Evolutionary conservation across 1,140 invertebrate genomes (phyloP).

Genomic region (Pissodes strobi): DNA sequence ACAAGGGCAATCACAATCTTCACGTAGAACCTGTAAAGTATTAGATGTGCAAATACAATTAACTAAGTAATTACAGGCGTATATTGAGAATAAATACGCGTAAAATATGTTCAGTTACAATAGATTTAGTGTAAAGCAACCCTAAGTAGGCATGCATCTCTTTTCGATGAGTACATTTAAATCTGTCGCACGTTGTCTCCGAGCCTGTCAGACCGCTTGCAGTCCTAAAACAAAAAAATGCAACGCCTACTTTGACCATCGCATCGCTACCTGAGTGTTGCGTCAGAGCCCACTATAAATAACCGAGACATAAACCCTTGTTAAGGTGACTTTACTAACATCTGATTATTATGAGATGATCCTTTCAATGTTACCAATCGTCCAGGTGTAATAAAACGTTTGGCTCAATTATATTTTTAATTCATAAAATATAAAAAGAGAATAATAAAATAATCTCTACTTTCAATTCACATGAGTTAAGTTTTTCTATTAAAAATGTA

Average conservation of each 20-base stretch:
- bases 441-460: no score
- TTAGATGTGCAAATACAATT: no score
- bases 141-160: neutral
- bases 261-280: slow-evolving; percentile 54
- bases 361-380: neutral
- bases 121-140: slow-evolving; percentile 18
- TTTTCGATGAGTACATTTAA: slow-evolving; percentile 29
- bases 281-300: slow-evolving; percentile 51
- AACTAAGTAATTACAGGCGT: no score
- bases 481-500: no score
- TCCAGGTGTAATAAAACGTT: neutral
- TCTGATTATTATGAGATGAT: slow-evolving; percentile 46
- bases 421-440: no score
- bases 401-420: no score
- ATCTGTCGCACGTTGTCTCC: slow-evolving; percentile 49
- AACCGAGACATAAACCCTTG: slow-evolving; percentile 53
- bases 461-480: no score
- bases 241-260: slow-evolving; percentile 51
- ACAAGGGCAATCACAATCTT: no score
- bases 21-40: no score
- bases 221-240: slow-evolving; percentile 45
- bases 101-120: no score
- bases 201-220: slow-evolving; percentile 41
- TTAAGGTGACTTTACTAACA: slow-evolving; percentile 47
- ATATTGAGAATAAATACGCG: no score